Evolutionary conservation across 2,888 invertebrate genomes (phyloP), one percentile per base, ranked within the genome.

Genomic region (Mimachlamys varia): DNA sequence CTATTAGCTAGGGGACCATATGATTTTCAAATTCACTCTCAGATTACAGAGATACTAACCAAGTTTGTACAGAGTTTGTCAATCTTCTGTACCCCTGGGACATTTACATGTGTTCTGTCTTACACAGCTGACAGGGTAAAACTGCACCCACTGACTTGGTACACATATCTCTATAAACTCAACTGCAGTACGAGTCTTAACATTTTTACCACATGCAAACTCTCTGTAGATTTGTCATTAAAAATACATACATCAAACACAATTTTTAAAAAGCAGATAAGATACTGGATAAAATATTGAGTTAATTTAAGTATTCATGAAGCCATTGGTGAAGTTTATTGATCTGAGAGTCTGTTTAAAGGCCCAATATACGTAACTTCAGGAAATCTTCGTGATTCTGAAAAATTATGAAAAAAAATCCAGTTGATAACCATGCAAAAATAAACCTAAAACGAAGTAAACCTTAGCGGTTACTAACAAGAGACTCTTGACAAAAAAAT

Each of bases 281-380:
- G 2, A 33, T 76, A 22, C 33, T 76, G 76, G 33, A 76, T 27
- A 76, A 76, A 76, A 76, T 33, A 33, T 33, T 58, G 10, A 58
- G 19, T 58, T 58, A 22, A 76, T 27, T 58, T 58, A 22, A 76
- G 27, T 76, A 76, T 76, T 76, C 76, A 76, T 76, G 76, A 76
- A 76, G 33, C 27, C 15, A 76, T 76, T 33, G 33, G 33, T 76
- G 22, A 76, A 76, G 33, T 76, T 22, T 33, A 76, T 76, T 76
- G 76, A 76, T 76, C 76, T 76, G 33, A 33, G 12, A 76, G 76
- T 33, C 33, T 33, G 76, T 33, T 17, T 53, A 50, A 7, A 50
- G 10, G 15, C 50, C 50, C 15, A 50, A 50, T 50, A 15, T 50
- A n/a, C n/a, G n/a, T n/a, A n/a, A n/a, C n/a, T n/a, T n/a, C n/a